phyloP scores from a whole-genome alignment of 92 coral and sea anemone genomes.

The Meandrina meandrites region DNA sequence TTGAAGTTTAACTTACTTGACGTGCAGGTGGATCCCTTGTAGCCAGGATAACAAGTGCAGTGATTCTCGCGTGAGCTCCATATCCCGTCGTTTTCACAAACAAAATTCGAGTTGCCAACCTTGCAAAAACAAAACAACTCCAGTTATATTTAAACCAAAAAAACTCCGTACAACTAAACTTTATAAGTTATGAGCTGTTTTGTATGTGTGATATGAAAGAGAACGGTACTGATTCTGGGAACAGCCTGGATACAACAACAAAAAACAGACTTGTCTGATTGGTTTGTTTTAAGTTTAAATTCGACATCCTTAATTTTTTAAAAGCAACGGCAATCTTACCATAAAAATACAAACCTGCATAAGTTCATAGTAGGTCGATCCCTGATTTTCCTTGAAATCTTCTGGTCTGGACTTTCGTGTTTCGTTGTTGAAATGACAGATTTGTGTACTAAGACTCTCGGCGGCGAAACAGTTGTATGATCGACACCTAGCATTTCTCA shows the following conservation, averaged over 20 bases:
- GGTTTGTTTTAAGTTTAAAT: no score
- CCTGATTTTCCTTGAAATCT: constrained; percentile 9
- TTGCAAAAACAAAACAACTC: background rate
- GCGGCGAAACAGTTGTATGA: constrained; percentile 31
- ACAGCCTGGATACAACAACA: no score
- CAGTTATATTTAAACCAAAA: background rate
- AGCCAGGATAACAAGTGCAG: constrained; percentile 5
- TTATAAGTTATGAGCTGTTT: no score
- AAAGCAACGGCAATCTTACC: background rate
- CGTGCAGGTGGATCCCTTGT: background rate
- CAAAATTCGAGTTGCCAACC: constrained; percentile 1
- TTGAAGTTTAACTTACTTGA: background rate
- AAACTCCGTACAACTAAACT: background rate
- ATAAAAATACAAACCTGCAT: constrained; percentile 2
- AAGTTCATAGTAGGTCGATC: constrained; percentile 14
- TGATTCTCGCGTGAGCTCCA: constrained; percentile 1
- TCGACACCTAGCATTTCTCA: constrained; percentile 29
- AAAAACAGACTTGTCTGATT: no score
- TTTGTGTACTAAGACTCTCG: background rate
- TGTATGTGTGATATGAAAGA: no score
- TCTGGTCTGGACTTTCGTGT: constrained; percentile 22
- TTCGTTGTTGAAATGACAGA: constrained; percentile 17
- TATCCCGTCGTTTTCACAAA: background rate
- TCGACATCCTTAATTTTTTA: no score
- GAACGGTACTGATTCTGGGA: no score